Percentiles rank a stretch among this genome's conserved stretches.
Conservation (phyloP, 2,888 invertebrate species). For the Tiliacea citrago region DNA sequence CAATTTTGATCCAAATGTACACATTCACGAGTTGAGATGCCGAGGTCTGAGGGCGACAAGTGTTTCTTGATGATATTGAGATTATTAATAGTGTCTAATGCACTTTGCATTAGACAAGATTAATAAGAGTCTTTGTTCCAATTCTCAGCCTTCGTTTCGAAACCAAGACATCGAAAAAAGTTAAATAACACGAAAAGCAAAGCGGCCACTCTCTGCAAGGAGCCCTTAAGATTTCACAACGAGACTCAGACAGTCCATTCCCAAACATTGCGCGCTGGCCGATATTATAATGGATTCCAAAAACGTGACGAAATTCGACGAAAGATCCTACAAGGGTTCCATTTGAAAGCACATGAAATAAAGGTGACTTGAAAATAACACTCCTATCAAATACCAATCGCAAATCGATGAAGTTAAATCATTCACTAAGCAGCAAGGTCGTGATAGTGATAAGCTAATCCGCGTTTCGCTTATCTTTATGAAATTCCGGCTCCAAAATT, state of each 20-base stretch:
- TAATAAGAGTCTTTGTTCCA: constrained; percentile 1
- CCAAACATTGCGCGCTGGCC: constrained; percentile 65
- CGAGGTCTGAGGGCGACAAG: constrained; percentile 72
- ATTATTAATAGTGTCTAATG: too few species aligned
- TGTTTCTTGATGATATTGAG: constrained; percentile 38
- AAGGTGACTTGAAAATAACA: constrained; percentile 22
- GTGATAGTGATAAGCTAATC: constrained; percentile 59
- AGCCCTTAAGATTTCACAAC: constrained; percentile 21
- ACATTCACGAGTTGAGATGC: constrained; percentile 70
- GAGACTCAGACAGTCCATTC: constrained; percentile 55
- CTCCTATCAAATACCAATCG: constrained; percentile 7
- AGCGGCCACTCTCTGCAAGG: constrained; percentile 8
- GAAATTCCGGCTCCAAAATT: constrained; percentile 55
- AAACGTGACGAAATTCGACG: constrained; percentile 68
- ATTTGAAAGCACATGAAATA: not conserved
- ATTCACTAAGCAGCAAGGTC: constrained; percentile 57
- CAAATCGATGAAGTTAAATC: constrained; percentile 34
- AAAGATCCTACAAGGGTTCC: constrained; percentile 16
- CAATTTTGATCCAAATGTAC: constrained; percentile 63
- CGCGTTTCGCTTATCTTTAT: constrained; percentile 48
- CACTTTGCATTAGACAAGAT: constrained; percentile 16
- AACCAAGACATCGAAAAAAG: not conserved
- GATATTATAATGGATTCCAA: constrained; percentile 66
- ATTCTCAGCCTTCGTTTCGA: not conserved
- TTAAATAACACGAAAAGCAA: not conserved